A percentile compares a stretch with the other conserved stretches of the same genome.
Conservation (phyloP, 2,888 invertebrate genomes). For the Scaeva pyrastri region DNA sequence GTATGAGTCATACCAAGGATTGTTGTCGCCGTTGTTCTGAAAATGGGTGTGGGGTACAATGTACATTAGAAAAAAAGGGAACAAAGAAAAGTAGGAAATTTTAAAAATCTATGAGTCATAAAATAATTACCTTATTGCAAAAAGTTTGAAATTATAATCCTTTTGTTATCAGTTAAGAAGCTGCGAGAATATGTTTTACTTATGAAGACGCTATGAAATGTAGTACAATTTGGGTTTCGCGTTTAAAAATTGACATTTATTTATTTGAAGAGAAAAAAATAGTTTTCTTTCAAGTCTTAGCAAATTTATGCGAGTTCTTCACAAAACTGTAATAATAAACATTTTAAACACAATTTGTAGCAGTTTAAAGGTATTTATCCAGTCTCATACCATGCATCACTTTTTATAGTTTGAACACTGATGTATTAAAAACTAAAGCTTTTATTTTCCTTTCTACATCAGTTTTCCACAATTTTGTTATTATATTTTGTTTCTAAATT, state of each 20-base stretch:
- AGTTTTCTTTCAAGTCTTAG: background rate
- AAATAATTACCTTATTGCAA: conserved; percentile 56
- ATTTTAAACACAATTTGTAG: conserved; percentile 35
- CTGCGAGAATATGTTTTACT: background rate
- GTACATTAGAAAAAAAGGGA: conserved; percentile 28
- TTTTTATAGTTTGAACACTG: conserved; percentile 49
- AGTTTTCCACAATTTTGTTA: conserved; percentile 64
- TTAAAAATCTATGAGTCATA: conserved; percentile 1
- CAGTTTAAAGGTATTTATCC: conserved; percentile 42
- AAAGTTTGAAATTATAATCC: conserved; percentile 40
- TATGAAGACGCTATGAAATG: background rate
- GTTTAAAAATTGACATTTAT: conserved; percentile 9
- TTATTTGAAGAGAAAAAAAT: conserved; percentile 18
- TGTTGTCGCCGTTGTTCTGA: conserved; percentile 63
- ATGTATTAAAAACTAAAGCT: conserved; percentile 59
- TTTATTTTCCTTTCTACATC: conserved; percentile 58
- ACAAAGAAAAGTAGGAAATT: conserved; percentile 3
- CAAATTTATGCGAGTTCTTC: conserved; percentile 42
- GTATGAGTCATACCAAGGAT: conserved; percentile 65
- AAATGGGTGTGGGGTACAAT: conserved; percentile 64
- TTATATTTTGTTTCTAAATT: conserved; percentile 12
- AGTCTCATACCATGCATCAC: conserved; percentile 56
- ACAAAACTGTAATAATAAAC: conserved; percentile 16
- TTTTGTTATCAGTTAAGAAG: conserved; percentile 15
- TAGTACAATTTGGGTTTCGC: conserved; percentile 27